phyloP scores from a whole-genome alignment of 2,888 invertebrate species.

The Blera fallax region DNA sequence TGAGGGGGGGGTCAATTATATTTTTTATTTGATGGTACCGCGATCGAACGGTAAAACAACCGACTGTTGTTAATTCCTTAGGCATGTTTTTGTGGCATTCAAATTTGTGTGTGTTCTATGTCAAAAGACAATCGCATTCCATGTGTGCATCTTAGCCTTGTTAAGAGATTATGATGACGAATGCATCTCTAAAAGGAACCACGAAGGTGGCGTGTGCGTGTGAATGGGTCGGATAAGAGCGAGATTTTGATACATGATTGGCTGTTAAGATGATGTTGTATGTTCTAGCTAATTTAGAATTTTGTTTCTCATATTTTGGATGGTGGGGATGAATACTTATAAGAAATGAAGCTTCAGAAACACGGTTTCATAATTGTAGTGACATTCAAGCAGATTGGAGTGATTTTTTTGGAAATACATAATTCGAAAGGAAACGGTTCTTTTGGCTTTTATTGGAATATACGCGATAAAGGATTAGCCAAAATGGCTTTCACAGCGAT shows the following conservation, averaged over 20 bases:
- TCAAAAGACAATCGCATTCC: constrained; percentile 52
- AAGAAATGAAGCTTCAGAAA: constrained; percentile 8
- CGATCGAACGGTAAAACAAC: constrained; percentile 58
- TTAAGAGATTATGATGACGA: constrained; percentile 52
- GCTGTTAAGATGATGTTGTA: constrained; percentile 20
- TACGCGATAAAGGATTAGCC: neutral
- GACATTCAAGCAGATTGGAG: constrained; percentile 27
- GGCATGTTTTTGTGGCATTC: constrained; percentile 47
- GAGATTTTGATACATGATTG: constrained; percentile 47
- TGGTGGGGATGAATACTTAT: constrained; percentile 60
- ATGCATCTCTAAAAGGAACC: constrained; percentile 22
- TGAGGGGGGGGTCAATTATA: constrained; percentile 25
- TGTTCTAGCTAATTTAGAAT: constrained; percentile 32
- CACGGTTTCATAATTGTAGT: constrained; percentile 34
- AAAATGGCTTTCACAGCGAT: constrained; percentile 47
- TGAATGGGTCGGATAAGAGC: constrained; percentile 39
- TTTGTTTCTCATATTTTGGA: neutral
- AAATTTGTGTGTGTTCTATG: constrained; percentile 27
- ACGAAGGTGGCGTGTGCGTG: constrained; percentile 36
- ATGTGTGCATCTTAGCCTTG: constrained; percentile 20
- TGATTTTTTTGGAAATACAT: neutral
- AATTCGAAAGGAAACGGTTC: neutral
- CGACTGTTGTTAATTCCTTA: constrained; percentile 56
- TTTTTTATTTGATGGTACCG: constrained; percentile 62
- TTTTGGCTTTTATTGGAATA: neutral